Conservation (phyloP, 2,888 invertebrate genomes). For the Pristionchus fissidentatus region DNA sequence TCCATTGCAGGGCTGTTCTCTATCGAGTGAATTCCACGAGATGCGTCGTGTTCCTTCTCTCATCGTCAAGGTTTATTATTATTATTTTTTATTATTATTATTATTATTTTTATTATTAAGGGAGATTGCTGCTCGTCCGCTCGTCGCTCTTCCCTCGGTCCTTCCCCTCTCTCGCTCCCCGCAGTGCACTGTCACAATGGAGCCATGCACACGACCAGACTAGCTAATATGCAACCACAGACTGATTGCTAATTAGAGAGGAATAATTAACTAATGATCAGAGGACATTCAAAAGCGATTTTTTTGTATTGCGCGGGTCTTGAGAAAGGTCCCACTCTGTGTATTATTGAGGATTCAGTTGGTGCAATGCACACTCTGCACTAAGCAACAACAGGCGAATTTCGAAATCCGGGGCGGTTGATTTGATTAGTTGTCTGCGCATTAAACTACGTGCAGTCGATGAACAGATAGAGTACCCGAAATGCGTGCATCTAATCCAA, state of each 20-base stretch:
- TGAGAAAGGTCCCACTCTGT: neutral
- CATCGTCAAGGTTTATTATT: conserved; percentile 16
- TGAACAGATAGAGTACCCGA: too few relatives aligned
- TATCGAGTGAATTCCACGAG: neutral
- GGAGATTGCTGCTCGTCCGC: too few relatives aligned
- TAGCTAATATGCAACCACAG: neutral
- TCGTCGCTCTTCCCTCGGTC: neutral
- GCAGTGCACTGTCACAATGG: neutral
- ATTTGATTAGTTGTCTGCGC: too few relatives aligned
- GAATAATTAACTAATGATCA: too few relatives aligned
- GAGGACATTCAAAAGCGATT: too few relatives aligned
- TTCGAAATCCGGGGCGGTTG: too few relatives aligned
- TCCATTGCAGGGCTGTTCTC: conserved; percentile 4
- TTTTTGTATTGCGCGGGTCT: neutral
- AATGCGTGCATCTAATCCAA: too few relatives aligned
- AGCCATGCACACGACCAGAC: neutral
- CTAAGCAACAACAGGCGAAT: too few relatives aligned
- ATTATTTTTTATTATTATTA: too few relatives aligned
- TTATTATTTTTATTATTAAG: too few relatives aligned
- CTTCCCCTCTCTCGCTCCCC: conserved; percentile 3
- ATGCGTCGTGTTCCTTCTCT: conserved; percentile 1
- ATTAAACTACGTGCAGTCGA: too few relatives aligned
- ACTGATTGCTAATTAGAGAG: conserved; percentile 30
- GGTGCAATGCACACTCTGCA: too few relatives aligned
- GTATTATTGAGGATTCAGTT: neutral